Conservation (phyloP, 2,888 invertebrate genomes). For the Rhagium mordax region DNA sequence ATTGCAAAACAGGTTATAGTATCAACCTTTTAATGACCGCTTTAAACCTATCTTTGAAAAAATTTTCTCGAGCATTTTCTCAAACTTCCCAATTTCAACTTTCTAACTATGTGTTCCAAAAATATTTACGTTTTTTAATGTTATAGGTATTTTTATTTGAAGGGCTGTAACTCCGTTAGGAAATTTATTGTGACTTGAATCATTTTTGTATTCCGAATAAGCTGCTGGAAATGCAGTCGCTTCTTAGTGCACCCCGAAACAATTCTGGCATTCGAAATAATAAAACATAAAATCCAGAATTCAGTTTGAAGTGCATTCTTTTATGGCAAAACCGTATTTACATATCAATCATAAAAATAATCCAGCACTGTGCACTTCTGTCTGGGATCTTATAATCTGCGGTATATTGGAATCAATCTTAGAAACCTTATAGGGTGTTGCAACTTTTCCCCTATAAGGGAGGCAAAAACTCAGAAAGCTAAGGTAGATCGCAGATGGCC, state of each 20-base stretch:
- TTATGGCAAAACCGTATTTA: conserved; percentile 46
- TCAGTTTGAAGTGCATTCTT: conserved; percentile 1
- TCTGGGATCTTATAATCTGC: conserved; percentile 42
- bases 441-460: conserved; percentile 36
- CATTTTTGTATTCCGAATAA: too few relatives aligned
- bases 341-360: conserved; percentile 55
- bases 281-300: not conserved
- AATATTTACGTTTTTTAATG: too few relatives aligned
- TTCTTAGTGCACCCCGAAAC: not conserved
- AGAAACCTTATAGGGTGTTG: conserved; percentile 30
- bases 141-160: too few relatives aligned
- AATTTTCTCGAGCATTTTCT: too few relatives aligned
- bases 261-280: not conserved
- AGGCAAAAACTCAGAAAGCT: conserved; percentile 34
- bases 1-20: too few relatives aligned
- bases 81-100: too few relatives aligned
- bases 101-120: too few relatives aligned
- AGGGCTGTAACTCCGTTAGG: too few relatives aligned
- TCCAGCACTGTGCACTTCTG: conserved; percentile 42
- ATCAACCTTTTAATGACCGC: too few relatives aligned
- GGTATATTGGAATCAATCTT: conserved; percentile 53
- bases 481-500: conserved; percentile 50
- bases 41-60: too few relatives aligned
- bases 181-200: too few relatives aligned
- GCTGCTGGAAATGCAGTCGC: not conserved